Conservation (phyloP, 1,140 invertebrate genomes). For the Paraescarpia echinospica region DNA sequence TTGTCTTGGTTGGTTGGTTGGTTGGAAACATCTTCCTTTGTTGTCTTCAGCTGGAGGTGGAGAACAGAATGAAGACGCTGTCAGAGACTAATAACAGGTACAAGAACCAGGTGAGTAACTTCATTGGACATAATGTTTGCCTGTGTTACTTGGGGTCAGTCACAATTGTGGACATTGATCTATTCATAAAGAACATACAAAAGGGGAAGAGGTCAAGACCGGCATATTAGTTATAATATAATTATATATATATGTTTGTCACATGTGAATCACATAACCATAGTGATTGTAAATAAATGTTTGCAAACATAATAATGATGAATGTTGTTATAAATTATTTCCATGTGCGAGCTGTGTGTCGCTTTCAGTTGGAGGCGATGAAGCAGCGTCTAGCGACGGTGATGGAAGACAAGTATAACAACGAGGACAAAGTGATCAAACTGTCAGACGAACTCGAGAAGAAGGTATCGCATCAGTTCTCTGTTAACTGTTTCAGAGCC, state of each 20-base stretch:
- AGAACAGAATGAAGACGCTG: conserved; percentile 45
- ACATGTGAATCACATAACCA: not conserved
- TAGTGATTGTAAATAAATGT: not conserved
- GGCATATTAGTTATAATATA: no score
- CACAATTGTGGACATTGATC: no score
- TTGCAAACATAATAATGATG: not conserved
- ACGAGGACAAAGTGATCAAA: conserved; percentile 50
- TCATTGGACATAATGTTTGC: not conserved
- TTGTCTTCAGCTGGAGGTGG: conserved; percentile 46
- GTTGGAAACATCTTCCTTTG: not conserved
- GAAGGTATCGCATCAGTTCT: conserved; percentile 36
- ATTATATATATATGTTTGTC: no score
- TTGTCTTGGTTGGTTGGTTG: no score
- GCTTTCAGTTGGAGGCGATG: conserved; percentile 48
- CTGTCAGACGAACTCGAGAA: conserved; percentile 43
- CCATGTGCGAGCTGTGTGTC: not conserved
- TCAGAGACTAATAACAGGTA: conserved; percentile 44
- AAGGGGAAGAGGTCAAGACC: no score
- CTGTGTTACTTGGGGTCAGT: not conserved
- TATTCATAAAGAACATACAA: no score
- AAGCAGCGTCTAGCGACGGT: conserved; percentile 46
- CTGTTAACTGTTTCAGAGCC: no score
- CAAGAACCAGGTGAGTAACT: conserved; percentile 44
- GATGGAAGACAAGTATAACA: conserved; percentile 48
- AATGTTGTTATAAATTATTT: no score